Evolutionary conservation across 2,113 vertebrate species (phyloP).

Genomic region (Psittacus erithacus): DNA sequence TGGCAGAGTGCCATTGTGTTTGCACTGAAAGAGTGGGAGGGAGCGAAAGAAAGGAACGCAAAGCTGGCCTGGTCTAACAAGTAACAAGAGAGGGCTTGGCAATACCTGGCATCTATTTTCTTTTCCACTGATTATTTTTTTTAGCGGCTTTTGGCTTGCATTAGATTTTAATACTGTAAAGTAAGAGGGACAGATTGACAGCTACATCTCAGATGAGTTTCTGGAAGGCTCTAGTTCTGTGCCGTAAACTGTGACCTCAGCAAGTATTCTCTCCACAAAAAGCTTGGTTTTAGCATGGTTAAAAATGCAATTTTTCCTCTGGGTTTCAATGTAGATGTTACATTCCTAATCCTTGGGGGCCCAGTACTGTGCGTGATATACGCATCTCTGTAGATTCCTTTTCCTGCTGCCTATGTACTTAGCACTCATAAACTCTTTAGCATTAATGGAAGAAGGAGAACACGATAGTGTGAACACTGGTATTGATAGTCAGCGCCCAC

Average conservation of each 20-base stretch:
- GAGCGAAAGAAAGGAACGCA: slow-evolving; percentile 9
- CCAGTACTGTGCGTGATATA: background rate
- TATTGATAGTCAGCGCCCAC: background rate
- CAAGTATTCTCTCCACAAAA: background rate
- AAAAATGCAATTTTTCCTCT: slow-evolving; percentile 27
- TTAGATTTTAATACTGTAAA: background rate
- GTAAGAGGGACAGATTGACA: background rate
- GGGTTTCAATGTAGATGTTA: background rate
- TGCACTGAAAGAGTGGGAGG: slow-evolving; percentile 8
- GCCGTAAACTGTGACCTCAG: slow-evolving; percentile 32
- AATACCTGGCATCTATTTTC: background rate
- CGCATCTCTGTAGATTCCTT: background rate
- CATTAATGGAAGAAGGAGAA: background rate
- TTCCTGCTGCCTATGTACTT: background rate
- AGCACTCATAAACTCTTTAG: background rate
- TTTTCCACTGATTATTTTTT: background rate
- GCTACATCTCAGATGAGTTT: slow-evolving; percentile 26
- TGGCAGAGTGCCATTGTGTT: background rate
- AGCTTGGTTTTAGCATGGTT: background rate
- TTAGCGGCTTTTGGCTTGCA: background rate
- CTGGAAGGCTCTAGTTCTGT: slow-evolving; percentile 40
- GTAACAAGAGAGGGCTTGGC: slow-evolving; percentile 38
- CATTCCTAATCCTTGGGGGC: background rate
- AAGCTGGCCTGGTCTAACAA: slow-evolving; percentile 7
- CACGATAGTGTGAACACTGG: background rate